phyloP scores from a whole-genome alignment of 2,113 vertebrate species.

The Nerophis lumbriciformis region DNA sequence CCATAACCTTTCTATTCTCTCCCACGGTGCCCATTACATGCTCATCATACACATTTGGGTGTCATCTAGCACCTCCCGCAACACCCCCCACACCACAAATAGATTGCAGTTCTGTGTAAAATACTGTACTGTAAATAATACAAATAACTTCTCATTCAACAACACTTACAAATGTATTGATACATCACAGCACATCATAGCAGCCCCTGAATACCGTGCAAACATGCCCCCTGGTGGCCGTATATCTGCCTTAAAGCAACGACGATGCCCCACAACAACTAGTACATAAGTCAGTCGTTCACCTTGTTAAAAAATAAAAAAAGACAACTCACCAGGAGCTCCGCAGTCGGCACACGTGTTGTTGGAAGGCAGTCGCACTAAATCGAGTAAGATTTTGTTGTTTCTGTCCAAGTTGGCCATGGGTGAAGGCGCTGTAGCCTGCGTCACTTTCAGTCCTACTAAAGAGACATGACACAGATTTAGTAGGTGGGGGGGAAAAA shows the following conservation, averaged over 20 bases:
- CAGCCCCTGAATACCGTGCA: too few species aligned
- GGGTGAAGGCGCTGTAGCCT: conserved; percentile 11
- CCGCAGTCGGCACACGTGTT: conserved; percentile 81
- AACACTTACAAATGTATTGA: not conserved
- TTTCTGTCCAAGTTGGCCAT: conserved; percentile 75
- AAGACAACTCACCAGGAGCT: conserved; percentile 65
- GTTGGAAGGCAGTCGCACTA: conserved; percentile 73
- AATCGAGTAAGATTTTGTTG: conserved; percentile 75
- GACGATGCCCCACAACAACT: not conserved
- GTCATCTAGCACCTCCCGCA: too few species aligned
- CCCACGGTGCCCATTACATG: too few species aligned
- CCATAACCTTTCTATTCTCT: too few species aligned
- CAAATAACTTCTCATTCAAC: too few species aligned
- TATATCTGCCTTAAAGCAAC: not conserved
- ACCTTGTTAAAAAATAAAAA: not conserved
- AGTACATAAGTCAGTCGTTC: not conserved
- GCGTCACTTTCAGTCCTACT: conserved; percentile 17
- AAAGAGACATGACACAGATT: not conserved
- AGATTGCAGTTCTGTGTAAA: too few species aligned
- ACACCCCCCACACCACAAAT: too few species aligned
- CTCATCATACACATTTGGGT: too few species aligned
- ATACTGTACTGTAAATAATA: too few species aligned
- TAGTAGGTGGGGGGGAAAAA: conserved; percentile 23
- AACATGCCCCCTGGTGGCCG: not conserved
- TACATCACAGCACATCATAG: not conserved